Evolutionary conservation across 2,888 invertebrate genomes (phyloP).

Genomic region (Parochlus steinenii): DNA sequence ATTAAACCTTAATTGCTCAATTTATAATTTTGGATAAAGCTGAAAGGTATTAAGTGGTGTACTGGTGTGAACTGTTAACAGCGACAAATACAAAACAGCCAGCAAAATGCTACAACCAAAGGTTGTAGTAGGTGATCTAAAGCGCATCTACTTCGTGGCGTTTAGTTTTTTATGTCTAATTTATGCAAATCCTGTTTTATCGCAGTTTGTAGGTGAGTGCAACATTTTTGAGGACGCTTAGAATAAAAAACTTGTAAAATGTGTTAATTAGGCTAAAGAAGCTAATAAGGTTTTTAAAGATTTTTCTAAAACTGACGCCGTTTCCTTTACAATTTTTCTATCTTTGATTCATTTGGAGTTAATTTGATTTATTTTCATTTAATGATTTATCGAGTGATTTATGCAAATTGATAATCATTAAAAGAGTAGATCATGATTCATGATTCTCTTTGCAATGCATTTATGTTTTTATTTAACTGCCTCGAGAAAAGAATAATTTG

Average conservation of each 20-base stretch:
- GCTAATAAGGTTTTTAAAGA: background rate
- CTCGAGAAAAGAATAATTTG: background rate
- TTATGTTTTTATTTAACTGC: background rate
- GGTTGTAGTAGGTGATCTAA: slow-evolving; percentile 4
- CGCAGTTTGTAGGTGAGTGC: slow-evolving; percentile 11
- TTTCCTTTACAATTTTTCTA: too few relatives aligned
- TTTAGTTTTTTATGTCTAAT: slow-evolving; percentile 6
- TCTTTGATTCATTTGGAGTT: too few relatives aligned
- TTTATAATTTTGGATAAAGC: too few relatives aligned
- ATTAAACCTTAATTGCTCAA: too few relatives aligned
- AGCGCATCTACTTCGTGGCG: slow-evolving; percentile 5
- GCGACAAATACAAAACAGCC: background rate
- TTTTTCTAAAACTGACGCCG: background rate
- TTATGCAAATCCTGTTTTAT: slow-evolving; percentile 11
- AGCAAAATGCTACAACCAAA: slow-evolving; percentile 9
- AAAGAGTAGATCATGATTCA: background rate
- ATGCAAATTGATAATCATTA: background rate
- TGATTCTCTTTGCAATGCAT: background rate
- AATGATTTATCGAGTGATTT: background rate
- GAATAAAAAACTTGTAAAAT: background rate
- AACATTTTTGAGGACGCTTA: too few relatives aligned
- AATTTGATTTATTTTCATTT: too few relatives aligned
- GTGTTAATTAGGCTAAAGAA: background rate
- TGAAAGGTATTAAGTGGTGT: too few relatives aligned
- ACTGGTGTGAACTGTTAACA: slow-evolving; percentile 1